These are phyloP conservation scores for Mixornis gularis DNA, from an alignment of 2,113 vertebrate species.

Conservation along the genomic window DNA sequence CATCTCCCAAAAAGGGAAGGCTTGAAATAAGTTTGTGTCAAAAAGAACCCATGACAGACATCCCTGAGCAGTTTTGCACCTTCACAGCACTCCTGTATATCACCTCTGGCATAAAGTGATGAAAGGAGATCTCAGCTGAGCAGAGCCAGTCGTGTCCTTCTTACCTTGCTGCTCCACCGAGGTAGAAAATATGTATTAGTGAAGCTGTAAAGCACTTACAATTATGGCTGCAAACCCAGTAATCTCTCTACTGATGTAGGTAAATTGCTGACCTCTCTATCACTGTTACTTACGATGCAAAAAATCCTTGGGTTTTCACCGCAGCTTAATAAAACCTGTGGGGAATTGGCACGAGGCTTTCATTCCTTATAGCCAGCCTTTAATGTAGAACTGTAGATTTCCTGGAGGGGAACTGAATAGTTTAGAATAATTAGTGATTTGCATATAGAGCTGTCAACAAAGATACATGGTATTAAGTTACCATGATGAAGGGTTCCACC, in stretches of 20 bases:
- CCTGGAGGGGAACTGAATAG: conserved; percentile 16
- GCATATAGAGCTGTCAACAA: conserved; percentile 39
- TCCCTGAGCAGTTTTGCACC: background rate
- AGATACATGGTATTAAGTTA: conserved; percentile 3
- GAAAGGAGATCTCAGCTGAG: background rate
- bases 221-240: background rate
- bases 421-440: conserved; percentile 41
- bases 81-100: background rate
- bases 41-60: background rate
- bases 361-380: conserved; percentile 41
- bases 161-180: background rate
- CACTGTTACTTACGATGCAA: conserved; percentile 11
- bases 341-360: background rate
- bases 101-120: background rate
- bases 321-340: conserved; percentile 37
- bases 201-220: background rate
- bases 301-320: background rate
- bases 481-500: background rate
- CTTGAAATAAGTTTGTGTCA: background rate
- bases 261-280: conserved; percentile 39
- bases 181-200: background rate
- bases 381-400: conserved; percentile 37
- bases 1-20: background rate
- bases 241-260: background rate
- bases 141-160: background rate